These are phyloP conservation scores for Electrona antarctica DNA, from an alignment of 2,113 vertebrate genomes.

Conservation along the genomic window DNA sequence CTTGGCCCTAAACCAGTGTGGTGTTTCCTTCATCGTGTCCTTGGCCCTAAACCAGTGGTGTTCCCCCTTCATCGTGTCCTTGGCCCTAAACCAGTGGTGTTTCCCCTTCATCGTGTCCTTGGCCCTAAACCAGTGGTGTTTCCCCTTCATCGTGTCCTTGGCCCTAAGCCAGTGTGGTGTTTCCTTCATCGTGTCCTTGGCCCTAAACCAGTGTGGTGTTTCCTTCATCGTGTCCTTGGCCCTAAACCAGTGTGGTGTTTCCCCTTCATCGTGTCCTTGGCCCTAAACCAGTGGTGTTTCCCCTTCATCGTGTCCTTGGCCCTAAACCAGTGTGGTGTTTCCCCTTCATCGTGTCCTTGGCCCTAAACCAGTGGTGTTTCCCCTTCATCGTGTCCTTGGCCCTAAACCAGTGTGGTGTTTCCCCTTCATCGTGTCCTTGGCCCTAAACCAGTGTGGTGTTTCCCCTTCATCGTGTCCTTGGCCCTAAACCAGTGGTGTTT, in stretches of 20 bases:
- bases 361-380: slow-evolving; percentile 54
- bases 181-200: slow-evolving; percentile 87
- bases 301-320: slow-evolving; percentile 87
- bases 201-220: slow-evolving; percentile 54
- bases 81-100: slow-evolving; percentile 72
- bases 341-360: slow-evolving; percentile 87
- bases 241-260: slow-evolving; percentile 39
- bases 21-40: slow-evolving; percentile 85
- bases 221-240: slow-evolving; percentile 87
- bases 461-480: slow-evolving; percentile 87
- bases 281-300: slow-evolving; percentile 54
- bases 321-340: slow-evolving; percentile 39
- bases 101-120: slow-evolving; percentile 86
- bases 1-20: slow-evolving; percentile 76
- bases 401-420: slow-evolving; percentile 39
- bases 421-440: slow-evolving; percentile 87
- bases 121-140: slow-evolving; percentile 68
- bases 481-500: slow-evolving; percentile 61
- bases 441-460: slow-evolving; percentile 54
- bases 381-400: slow-evolving; percentile 87
- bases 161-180: slow-evolving; percentile 61
- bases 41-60: slow-evolving; percentile 75
- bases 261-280: slow-evolving; percentile 87
- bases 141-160: slow-evolving; percentile 87
- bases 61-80: slow-evolving; percentile 86